Conservation (phyloP, 2,113 vertebrate species). For the Spheniscus mendiculus region DNA sequence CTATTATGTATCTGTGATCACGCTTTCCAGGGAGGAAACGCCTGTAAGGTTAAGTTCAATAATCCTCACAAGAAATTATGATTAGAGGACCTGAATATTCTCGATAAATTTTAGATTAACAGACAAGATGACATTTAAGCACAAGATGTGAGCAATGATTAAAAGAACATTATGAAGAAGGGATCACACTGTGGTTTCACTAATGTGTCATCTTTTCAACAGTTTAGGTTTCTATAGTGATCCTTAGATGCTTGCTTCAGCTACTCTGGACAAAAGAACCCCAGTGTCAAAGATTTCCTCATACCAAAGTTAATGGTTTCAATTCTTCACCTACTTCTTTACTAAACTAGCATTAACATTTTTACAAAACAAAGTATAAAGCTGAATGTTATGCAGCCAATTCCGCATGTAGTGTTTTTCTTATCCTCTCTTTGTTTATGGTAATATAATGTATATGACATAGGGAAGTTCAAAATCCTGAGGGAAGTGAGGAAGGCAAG, state of each 20-base stretch:
- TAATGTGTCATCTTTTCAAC: neutral
- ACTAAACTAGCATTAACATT: neutral
- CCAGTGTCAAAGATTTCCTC: neutral
- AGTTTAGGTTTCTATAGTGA: neutral
- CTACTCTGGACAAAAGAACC: neutral
- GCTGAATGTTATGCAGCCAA: neutral
- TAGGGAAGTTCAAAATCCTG: neutral
- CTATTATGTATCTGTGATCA: slow-evolving; percentile 12
- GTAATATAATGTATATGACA: neutral
- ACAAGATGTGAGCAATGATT: slow-evolving; percentile 23
- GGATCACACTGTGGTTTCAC: neutral
- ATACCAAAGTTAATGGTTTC: neutral
- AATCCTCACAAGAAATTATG: neutral
- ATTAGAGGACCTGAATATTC: slow-evolving; percentile 5
- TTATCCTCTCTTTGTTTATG: neutral
- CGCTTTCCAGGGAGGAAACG: neutral
- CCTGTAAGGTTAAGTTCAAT: slow-evolving; percentile 28
- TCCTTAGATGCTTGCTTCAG: neutral
- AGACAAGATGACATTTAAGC: slow-evolving; percentile 12
- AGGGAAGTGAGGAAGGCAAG: neutral
- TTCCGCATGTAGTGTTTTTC: neutral
- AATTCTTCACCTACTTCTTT: neutral
- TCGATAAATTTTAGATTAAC: slow-evolving; percentile 49
- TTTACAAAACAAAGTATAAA: neutral
- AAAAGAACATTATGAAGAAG: slow-evolving; percentile 29